These are phyloP conservation scores for Theonella swinhoei DNA, from an alignment of 37 sponge, comb jelly and placozoan genomes.

Conservation along the genomic window DNA sequence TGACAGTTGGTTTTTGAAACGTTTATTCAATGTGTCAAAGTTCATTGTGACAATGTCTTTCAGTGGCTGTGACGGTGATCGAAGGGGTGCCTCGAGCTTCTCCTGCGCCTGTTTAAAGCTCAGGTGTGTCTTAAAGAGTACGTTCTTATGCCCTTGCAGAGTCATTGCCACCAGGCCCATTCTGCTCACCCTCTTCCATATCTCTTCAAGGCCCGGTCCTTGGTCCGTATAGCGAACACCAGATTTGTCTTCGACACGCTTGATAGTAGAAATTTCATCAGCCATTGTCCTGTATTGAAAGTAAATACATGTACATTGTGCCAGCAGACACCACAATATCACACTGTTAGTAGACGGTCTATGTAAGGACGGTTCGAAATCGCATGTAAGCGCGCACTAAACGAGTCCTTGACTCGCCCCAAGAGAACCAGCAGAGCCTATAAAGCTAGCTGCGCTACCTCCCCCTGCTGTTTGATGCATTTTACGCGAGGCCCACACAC, in stretches of 20 bases:
- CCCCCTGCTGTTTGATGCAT: too few relatives aligned
- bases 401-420: too few relatives aligned
- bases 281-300: background rate
- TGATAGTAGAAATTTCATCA: background rate
- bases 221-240: background rate
- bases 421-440: too few relatives aligned
- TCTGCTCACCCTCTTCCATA: background rate
- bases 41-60: background rate
- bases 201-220: background rate
- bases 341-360: too few relatives aligned
- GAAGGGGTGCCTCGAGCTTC: background rate
- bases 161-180: background rate
- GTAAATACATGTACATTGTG: too few relatives aligned
- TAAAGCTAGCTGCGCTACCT: too few relatives aligned
- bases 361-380: too few relatives aligned
- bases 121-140: background rate
- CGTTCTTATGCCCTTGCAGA: background rate
- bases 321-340: too few relatives aligned
- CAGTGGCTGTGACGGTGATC: background rate
- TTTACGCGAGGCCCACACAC: too few relatives aligned
- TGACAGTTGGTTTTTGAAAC: background rate
- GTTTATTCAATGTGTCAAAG: background rate
- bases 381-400: too few relatives aligned
- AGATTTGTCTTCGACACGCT: background rate
- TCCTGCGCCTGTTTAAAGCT: background rate